Evolutionary conservation across 2,797 vertebrate species (phyloP), one percentile per base, ranked within the genome.

Genomic region (Sebastes aleutianus): DNA sequence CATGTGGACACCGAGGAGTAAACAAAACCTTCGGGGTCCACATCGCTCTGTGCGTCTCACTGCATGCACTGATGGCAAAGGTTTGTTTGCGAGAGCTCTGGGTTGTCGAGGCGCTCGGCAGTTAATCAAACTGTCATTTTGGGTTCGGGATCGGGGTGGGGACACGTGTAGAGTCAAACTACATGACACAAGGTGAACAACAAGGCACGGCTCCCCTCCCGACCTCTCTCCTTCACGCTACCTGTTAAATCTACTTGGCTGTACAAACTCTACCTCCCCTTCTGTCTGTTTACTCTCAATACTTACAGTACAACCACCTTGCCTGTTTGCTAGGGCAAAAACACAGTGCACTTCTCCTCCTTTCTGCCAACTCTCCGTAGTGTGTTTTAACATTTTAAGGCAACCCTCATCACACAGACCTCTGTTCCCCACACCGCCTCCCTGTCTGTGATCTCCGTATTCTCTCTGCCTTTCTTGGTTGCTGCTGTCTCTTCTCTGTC

Each of bases 51-150:
- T 59, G 63, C 22, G 62, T 71, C 56, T 82, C 53, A 14, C 66
- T n/a, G 79, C 57, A 14, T 47, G 76, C 59, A n/a, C 56, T 32
- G 64, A 75, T 69, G 67, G 57, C 67, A 72, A 58, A 63, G 58
- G 70, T 80, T 72, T 83, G 79, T 87, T 79, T 86, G 73, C 8
- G 27, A 70, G 78, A 74, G 77, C 78, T 71, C 31, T 53, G 64
- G 68, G 82, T 43, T 80, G 53, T 81, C 16, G 34, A 87, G 75
- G 81, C 72, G 39, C 77, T 79, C n/a, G 0, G 63, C 83, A 87
- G 59, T 90, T 88, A 82, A 85, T 94, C 86, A 92, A 91, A 80
- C 85, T 90, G 86, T 91, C 91, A 89, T 71, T 57, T 65, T 63
- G 34, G 59, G 75, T 77, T 77, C 64, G 26, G 27, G 32, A 82